These are phyloP conservation scores for Tragelaphus strepsiceros DNA, from an alignment of 2,113 vertebrate species.

Conservation along the genomic window DNA sequence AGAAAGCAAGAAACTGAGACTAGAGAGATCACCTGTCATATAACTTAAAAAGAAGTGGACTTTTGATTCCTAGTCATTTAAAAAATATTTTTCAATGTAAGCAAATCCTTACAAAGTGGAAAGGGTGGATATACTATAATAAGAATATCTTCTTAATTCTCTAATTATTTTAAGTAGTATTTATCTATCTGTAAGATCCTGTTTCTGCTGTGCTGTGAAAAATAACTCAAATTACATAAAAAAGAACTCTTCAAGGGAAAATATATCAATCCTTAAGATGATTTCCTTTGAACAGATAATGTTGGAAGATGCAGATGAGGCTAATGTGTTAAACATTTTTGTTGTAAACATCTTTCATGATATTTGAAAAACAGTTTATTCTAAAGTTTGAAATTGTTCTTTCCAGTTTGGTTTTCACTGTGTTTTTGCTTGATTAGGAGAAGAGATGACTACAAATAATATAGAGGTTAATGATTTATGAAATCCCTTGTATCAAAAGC, in stretches of 20 bases:
- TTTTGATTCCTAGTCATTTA: constrained; percentile 56
- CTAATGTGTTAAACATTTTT: constrained; percentile 33
- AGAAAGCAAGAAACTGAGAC: constrained; percentile 56
- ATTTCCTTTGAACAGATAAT: background rate
- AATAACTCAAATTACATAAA: constrained; percentile 58
- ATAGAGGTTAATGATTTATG: background rate
- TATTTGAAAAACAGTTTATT: constrained; percentile 8
- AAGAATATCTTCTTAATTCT: constrained; percentile 49
- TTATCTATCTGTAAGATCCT: constrained; percentile 23
- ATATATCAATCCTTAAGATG: constrained; percentile 3
- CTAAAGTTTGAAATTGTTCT: background rate
- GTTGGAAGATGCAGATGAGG: background rate
- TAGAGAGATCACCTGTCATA: constrained; percentile 38
- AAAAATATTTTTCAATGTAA: constrained; percentile 52
- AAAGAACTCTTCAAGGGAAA: background rate
- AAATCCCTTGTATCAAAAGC: background rate
- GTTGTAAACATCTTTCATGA: background rate
- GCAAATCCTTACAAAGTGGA: constrained; percentile 62
- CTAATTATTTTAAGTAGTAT: constrained; percentile 62
- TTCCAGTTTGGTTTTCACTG: background rate
- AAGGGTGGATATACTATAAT: constrained; percentile 12
- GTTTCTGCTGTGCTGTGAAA: constrained; percentile 49
- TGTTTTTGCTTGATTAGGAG: background rate
- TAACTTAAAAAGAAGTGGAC: constrained; percentile 25
- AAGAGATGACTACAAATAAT: background rate